phyloP scores from a whole-genome alignment of 2,113 vertebrate genomes.

The Naja naja region DNA sequence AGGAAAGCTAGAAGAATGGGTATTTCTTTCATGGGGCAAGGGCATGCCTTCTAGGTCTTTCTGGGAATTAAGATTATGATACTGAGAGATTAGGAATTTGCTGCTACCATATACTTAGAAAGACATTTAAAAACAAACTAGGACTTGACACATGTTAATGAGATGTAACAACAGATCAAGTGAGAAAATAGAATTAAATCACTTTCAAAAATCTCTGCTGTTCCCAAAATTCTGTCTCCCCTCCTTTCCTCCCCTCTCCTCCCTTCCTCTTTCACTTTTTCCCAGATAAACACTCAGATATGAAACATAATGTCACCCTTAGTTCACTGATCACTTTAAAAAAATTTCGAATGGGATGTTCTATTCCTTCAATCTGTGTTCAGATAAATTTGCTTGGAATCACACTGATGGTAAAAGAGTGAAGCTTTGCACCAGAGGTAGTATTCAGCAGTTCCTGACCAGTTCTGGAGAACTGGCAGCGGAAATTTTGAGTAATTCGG shows the following conservation, averaged over 20 bases:
- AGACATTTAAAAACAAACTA: neutral
- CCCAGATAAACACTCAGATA: too few relatives aligned
- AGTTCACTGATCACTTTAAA: neutral
- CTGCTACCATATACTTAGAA: neutral
- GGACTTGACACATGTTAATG: neutral
- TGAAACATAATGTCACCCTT: neutral
- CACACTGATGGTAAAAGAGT: neutral
- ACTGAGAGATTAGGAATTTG: neutral
- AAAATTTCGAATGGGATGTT: neutral
- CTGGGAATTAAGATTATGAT: neutral
- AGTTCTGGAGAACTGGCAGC: too few relatives aligned
- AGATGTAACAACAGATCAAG: neutral
- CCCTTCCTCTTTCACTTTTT: too few relatives aligned
- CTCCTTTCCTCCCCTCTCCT: too few relatives aligned
- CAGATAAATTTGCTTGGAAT: neutral
- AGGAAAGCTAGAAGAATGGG: neutral
- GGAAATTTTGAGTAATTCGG: too few relatives aligned
- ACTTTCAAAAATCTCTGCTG: neutral
- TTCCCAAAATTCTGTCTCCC: neutral
- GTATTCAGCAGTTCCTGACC: too few relatives aligned
- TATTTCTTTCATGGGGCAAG: neutral
- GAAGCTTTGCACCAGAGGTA: neutral
- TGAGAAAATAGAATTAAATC: neutral
- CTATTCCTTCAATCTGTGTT: neutral
- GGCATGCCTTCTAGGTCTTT: neutral